Conservation (phyloP, 2,113 vertebrate genomes). For the Scomber colias region DNA sequence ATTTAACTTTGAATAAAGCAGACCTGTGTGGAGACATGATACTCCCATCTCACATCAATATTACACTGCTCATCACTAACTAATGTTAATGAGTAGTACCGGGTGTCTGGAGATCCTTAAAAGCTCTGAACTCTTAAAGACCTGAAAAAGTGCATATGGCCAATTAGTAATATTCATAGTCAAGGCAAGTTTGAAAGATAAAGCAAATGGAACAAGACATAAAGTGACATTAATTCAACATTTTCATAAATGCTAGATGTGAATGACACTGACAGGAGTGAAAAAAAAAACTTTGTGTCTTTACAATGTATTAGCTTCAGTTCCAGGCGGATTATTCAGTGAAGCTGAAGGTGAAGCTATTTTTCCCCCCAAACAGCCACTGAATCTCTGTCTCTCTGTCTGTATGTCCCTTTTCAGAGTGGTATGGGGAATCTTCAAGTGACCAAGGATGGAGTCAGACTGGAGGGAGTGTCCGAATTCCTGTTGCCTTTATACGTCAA, state of each 20-base stretch:
- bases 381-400: slow-evolving; percentile 10
- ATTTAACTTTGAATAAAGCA: neutral
- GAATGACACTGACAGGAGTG: neutral
- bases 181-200: neutral
- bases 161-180: neutral
- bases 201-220: neutral
- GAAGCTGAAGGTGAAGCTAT: too few relatives aligned
- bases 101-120: slow-evolving; percentile 11
- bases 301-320: too few relatives aligned
- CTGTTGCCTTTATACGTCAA: slow-evolving; percentile 96
- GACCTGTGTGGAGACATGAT: slow-evolving; percentile 30
- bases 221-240: neutral
- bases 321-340: too few relatives aligned
- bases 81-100: slow-evolving; percentile 23
- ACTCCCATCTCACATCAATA: slow-evolving; percentile 43
- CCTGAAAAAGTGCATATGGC: neutral
- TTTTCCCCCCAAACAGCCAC: neutral
- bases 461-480: slow-evolving; percentile 97
- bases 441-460: slow-evolving; percentile 93
- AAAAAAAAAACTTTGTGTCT: too few relatives aligned
- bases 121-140: slow-evolving; percentile 18
- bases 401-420: slow-evolving; percentile 82
- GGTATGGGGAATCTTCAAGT: slow-evolving; percentile 97
- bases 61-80: slow-evolving; percentile 36
- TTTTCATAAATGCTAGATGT: neutral